Base-by-base conservation (phyloP, 2,113 vertebrate species). In the Paradisaea rubra region DNA sequence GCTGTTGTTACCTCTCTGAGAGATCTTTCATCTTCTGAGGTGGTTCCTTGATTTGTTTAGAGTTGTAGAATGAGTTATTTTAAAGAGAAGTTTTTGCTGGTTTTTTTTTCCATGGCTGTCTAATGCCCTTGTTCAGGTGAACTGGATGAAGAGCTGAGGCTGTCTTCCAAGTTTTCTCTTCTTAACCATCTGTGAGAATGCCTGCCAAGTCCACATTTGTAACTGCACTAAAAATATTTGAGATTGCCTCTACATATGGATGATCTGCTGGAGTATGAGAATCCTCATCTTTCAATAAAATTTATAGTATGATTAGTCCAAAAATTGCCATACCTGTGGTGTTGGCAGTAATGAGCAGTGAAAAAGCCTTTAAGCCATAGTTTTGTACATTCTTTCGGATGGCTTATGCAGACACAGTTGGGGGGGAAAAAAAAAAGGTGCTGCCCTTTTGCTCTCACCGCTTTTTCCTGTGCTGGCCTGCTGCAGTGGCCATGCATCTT, bases 401-500 rank as follows among this genome's bases (percentile, higher is more conserved):
- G 41, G 23, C 54, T 86, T 61, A 13, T 61, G 30, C 49, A 69
- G 70, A n/a, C 12, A 2, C 9, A 30, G 10, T 11, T 49, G n/a
- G 16, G 30, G 30, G 45, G 1, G 1, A 2, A 5, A 3, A 6
- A n/a, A 27, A 42, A 6, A 59, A 16, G 30, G 20, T 13, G 16
- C 33, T 45, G 14, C 25, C 21, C 12, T 65, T 69, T 42, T 1
- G 1, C 27, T 66, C 49, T 35, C 41, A 41, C 5, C 1, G 0
- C n/a, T 47, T 60, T 50, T 73, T 54, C 21, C 31, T 84, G 30
- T 79, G 41, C 81, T 37, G 17, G 33, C 41, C 13, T 61, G 30
- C 39, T 64, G 44, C 42, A 39, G 19, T 0, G 0, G 9, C 41
- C 23, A 9, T 20, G 50, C 12, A 1, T 57, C 30, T 65, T 70